These are phyloP conservation scores for Orthosia gracilis DNA, from an alignment of 2,888 invertebrate species.

Conservation along the genomic window DNA sequence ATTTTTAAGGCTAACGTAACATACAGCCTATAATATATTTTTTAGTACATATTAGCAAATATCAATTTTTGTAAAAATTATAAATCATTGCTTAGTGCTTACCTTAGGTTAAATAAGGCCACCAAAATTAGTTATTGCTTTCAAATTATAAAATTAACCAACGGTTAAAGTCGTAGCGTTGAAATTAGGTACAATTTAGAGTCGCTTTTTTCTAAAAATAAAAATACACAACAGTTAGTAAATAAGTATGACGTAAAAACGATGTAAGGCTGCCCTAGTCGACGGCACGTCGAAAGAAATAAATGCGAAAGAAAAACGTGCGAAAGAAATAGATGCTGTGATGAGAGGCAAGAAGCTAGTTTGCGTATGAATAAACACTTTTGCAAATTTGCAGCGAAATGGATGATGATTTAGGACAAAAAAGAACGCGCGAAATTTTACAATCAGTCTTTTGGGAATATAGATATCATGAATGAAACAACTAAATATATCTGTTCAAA, in stretches of 20 bases:
- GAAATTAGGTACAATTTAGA: background rate
- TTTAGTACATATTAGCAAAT: slow-evolving; percentile 12
- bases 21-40: slow-evolving; percentile 31
- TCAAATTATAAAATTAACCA: slow-evolving; percentile 3
- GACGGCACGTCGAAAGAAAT: too few species aligned
- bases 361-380: too few species aligned
- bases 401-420: too few species aligned
- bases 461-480: too few species aligned
- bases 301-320: too few species aligned
- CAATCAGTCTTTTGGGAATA: too few species aligned
- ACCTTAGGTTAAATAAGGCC: background rate
- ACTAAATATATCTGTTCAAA: too few species aligned
- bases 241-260: background rate
- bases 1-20: slow-evolving; percentile 24
- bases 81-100: background rate
- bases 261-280: too few species aligned
- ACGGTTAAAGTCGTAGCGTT: background rate
- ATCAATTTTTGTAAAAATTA: slow-evolving; percentile 10
- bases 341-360: too few species aligned
- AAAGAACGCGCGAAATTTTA: too few species aligned
- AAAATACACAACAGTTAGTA: background rate
- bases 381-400: too few species aligned
- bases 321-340: too few species aligned
- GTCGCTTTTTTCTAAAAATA: background rate
- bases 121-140: slow-evolving; percentile 2